These are phyloP conservation scores for Erebia ligea DNA, from an alignment of 2,888 invertebrate genomes.

Conservation along the genomic window DNA sequence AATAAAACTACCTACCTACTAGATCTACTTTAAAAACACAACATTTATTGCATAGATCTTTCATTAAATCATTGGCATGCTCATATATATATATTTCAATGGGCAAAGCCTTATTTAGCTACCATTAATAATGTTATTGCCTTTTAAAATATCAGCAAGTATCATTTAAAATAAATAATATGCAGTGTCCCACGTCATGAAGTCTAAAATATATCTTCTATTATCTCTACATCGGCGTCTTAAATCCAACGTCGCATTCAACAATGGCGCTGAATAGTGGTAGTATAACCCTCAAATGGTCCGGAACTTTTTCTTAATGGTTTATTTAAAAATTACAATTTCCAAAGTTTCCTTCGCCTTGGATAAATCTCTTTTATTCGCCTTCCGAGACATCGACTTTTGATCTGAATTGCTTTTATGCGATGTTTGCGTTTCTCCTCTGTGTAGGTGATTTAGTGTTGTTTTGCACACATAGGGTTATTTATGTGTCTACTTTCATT, in stretches of 20 bases:
- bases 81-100: neutral
- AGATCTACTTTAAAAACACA: no score
- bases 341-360: conserved; percentile 71
- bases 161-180: conserved; percentile 3
- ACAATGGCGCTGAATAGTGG: conserved; percentile 75
- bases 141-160: conserved; percentile 24
- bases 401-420: conserved; percentile 80
- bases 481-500: conserved; percentile 36
- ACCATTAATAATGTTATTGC: conserved; percentile 6
- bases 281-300: conserved; percentile 79
- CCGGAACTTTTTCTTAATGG: conserved; percentile 82
- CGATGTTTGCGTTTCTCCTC: conserved; percentile 72
- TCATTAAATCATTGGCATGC: neutral
- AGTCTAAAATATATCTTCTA: conserved; percentile 31
- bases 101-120: neutral
- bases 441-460: conserved; percentile 73
- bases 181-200: neutral
- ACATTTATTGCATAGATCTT: neutral
- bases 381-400: conserved; percentile 72
- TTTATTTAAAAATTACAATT: conserved; percentile 81
- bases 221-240: conserved; percentile 45
- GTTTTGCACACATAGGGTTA: conserved; percentile 58
- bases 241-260: conserved; percentile 63
- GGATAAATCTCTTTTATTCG: conserved; percentile 77
- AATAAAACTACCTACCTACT: no score